Conservation (phyloP, 1,140 invertebrate genomes). For the Drosophila sulfurigaster region DNA sequence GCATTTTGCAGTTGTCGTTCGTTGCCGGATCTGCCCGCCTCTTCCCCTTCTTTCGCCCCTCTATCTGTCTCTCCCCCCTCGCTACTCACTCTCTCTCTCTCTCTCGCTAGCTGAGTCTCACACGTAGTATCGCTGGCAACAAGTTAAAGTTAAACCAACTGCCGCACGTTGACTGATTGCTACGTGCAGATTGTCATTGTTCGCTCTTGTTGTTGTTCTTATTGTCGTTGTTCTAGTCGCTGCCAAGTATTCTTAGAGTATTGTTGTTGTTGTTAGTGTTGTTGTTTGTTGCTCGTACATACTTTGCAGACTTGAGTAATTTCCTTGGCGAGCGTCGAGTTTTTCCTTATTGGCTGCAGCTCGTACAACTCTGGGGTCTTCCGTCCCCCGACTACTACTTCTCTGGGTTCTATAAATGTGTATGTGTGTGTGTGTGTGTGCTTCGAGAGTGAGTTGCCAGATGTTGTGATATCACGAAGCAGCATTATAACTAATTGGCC, state of each 20-base stretch:
- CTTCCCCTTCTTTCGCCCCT: not conserved
- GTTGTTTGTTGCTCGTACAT: constrained; percentile 68
- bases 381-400: constrained; percentile 1
- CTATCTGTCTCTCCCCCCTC: constrained; percentile 20
- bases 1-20: constrained; percentile 72
- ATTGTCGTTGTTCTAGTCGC: constrained; percentile 55
- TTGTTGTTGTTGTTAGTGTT: constrained; percentile 40
- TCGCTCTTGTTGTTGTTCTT: constrained; percentile 62
- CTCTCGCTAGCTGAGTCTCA: constrained; percentile 40
- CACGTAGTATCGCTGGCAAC: constrained; percentile 65
- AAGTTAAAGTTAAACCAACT: constrained; percentile 82
- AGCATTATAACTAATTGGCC: constrained; percentile 83
- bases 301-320: constrained; percentile 82
- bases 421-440: constrained; percentile 36
- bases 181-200: constrained; percentile 83
- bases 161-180: constrained; percentile 82
- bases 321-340: constrained; percentile 76
- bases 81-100: constrained; percentile 12
- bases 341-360: constrained; percentile 73
- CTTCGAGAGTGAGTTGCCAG: constrained; percentile 79
- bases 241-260: constrained; percentile 40
- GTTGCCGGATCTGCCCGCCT: constrained; percentile 46
- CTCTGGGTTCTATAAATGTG: constrained; percentile 22
- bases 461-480: constrained; percentile 83
- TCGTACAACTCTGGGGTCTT: constrained; percentile 42